Percentiles rank a stretch among this genome's conserved stretches.
Evolutionary conservation across 92 coral and sea anemone species (phyloP).

Genomic region (Zoanthus gigantus): DNA sequence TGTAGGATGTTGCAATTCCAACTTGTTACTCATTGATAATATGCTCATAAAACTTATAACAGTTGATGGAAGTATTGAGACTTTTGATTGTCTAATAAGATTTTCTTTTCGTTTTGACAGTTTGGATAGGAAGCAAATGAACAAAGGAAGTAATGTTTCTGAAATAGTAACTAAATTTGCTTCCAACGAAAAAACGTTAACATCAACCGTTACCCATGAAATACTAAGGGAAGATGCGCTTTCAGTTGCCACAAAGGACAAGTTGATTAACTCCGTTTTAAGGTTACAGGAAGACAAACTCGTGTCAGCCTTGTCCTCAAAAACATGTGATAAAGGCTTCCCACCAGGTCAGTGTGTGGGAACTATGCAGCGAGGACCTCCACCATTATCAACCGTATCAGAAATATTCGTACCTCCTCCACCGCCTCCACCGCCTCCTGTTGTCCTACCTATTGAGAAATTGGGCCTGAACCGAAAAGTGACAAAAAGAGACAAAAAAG

Average conservation of each 20-base stretch:
- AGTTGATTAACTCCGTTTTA: constrained; percentile 55
- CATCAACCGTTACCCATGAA: constrained; percentile 27
- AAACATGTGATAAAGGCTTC: constrained; percentile 53
- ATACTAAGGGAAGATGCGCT: constrained; percentile 81
- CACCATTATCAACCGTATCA: constrained; percentile 65
- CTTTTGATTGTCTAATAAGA: too few relatives aligned
- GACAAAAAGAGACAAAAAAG: constrained; percentile 77
- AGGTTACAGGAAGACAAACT: constrained; percentile 62
- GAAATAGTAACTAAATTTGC: constrained; percentile 92
- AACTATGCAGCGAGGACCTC: constrained; percentile 53
- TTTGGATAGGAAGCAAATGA: constrained; percentile 78
- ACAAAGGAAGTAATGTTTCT: constrained; percentile 78
- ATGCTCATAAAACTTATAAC: too few relatives aligned
- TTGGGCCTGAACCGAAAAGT: constrained; percentile 48
- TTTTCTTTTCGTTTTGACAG: constrained; percentile 55
- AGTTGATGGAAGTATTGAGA: too few relatives aligned
- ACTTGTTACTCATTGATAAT: too few relatives aligned
- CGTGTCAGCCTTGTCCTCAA: constrained; percentile 72
- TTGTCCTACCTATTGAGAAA: constrained; percentile 70
- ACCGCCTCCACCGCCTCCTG: constrained; percentile 86
- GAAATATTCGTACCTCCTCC: constrained; percentile 66
- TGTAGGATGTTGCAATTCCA: too few relatives aligned
- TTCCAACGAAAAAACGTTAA: constrained; percentile 65
- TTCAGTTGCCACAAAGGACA: constrained; percentile 77
- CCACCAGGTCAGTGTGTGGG: neutral